Evolutionary conservation across 2,113 vertebrate genomes (phyloP).

Genomic region (Mormoops blainvillei): DNA sequence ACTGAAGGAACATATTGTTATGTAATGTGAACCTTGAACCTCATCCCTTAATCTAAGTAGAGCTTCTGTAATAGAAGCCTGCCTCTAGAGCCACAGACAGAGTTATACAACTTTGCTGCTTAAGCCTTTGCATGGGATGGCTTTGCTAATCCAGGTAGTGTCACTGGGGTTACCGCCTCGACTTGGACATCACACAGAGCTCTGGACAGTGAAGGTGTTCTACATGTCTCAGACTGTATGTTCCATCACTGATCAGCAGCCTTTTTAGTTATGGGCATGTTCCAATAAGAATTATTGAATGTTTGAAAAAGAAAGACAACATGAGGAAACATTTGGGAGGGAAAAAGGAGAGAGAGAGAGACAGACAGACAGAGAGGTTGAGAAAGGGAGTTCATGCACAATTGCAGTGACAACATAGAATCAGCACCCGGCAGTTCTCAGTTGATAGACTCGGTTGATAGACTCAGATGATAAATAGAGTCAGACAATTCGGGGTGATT

Average conservation of each 20-base stretch:
- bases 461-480: background rate
- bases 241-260: background rate
- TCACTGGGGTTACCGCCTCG: background rate
- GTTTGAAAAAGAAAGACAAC: background rate
- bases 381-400: fast-evolving
- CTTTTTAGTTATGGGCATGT: background rate
- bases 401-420: background rate
- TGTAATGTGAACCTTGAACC: slow-evolving; percentile 43
- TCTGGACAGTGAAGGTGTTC: background rate
- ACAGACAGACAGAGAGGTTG: background rate
- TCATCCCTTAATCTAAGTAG: slow-evolving; percentile 29
- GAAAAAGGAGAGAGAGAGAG: background rate
- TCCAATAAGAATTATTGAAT: background rate
- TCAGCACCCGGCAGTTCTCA: background rate
- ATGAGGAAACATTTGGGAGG: background rate
- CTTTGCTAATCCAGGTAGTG: background rate
- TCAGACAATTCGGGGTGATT: background rate
- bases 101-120: slow-evolving; percentile 21
- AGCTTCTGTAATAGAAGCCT: background rate
- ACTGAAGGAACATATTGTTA: background rate
- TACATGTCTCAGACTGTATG: background rate
- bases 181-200: background rate
- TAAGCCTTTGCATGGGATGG: background rate
- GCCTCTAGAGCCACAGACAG: background rate
- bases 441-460: background rate